A percentile compares a stretch with the other conserved stretches of the same genome.
phyloP scores from a whole-genome alignment of 2,888 invertebrate species.

The Sinotaia quadrata region DNA sequence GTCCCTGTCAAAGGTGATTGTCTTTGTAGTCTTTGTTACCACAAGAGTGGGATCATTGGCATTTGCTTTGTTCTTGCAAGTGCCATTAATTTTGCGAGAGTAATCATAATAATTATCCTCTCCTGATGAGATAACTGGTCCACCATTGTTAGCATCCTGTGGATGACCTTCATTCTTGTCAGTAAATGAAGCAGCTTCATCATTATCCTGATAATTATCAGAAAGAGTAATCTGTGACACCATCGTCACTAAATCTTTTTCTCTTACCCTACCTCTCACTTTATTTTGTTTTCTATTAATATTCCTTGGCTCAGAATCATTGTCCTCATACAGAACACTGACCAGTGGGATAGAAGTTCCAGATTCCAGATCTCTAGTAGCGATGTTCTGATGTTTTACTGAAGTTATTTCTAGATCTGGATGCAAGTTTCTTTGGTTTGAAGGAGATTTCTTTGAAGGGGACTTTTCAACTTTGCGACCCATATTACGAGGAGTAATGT shows the following conservation, averaged over 20 bases:
- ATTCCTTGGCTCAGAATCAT: constrained; percentile 29
- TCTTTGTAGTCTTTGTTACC: constrained; percentile 40
- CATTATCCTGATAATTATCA: constrained; percentile 19
- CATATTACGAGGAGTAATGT: constrained; percentile 55
- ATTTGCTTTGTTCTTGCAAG: background rate
- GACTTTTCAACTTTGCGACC: constrained; percentile 50
- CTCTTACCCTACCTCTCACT: constrained; percentile 16
- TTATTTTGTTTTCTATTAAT: constrained; percentile 31
- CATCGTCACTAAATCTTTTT: constrained; percentile 51
- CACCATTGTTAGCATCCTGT: background rate
- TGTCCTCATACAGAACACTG: constrained; percentile 39
- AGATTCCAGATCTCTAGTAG: too few relatives aligned
- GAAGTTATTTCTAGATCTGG: constrained; percentile 9
- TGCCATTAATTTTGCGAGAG: background rate
- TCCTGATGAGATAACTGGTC: constrained; percentile 1
- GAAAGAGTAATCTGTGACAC: constrained; percentile 42
- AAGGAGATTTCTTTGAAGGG: too few relatives aligned
- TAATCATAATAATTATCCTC: constrained; percentile 23
- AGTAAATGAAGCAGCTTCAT: background rate
- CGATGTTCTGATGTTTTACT: background rate
- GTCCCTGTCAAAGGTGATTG: constrained; percentile 46
- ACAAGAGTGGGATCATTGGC: constrained; percentile 8
- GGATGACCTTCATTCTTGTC: too few relatives aligned
- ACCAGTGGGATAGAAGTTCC: background rate
- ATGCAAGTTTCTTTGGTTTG: too few relatives aligned